Percentiles rank a stretch among this genome's conserved stretches.
phyloP scores from a whole-genome alignment of 2,113 vertebrate species.

The Peucedramus taeniatus region DNA sequence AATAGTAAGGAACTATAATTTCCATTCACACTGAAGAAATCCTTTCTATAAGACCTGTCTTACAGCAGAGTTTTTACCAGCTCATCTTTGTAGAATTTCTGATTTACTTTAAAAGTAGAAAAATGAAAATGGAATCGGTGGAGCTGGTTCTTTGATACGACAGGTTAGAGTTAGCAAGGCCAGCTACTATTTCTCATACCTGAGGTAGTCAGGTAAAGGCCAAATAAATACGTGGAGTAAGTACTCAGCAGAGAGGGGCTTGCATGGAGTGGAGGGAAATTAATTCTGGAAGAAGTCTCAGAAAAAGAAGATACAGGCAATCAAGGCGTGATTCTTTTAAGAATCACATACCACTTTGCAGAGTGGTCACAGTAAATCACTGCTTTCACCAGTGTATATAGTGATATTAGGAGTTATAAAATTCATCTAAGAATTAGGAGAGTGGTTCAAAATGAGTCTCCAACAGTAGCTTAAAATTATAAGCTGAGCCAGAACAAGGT shows the following conservation, averaged over 20 bases:
- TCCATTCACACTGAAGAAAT: background rate
- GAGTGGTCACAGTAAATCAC: background rate
- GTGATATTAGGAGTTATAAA: background rate
- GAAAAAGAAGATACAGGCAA: background rate
- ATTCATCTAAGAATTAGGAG: background rate
- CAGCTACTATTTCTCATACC: background rate
- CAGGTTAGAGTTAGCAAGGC: background rate
- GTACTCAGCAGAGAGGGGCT: background rate
- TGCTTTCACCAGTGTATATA: background rate
- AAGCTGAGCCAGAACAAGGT: background rate
- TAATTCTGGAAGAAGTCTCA: background rate
- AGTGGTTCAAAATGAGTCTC: background rate
- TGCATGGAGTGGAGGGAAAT: background rate
- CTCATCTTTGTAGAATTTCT: background rate
- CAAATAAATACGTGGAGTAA: background rate
- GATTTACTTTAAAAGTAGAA: background rate
- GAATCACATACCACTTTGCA: background rate
- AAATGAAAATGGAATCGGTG: background rate
- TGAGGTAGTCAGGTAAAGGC: background rate
- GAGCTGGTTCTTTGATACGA: background rate
- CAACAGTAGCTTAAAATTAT: background rate
- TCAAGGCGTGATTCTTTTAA: background rate
- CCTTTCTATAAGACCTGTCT: background rate
- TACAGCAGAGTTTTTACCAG: background rate
- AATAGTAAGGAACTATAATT: background rate